Conservation (phyloP, 92 coral and sea anemone species). For the Chrysogorgia sp. region DNA sequence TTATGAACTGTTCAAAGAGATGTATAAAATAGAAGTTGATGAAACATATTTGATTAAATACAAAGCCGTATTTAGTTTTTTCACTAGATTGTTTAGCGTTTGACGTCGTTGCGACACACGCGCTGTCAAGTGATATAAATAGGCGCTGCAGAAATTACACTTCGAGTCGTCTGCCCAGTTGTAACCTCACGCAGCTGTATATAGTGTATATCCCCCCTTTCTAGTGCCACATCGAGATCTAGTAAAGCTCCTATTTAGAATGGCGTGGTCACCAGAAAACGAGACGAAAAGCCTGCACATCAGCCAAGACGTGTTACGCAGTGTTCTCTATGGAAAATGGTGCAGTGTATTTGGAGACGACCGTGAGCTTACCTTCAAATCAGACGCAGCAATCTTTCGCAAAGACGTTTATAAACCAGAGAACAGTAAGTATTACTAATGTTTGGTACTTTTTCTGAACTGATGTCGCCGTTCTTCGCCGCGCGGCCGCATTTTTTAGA, state of each 20-base stretch:
- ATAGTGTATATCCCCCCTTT: too few relatives aligned
- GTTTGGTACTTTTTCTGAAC: not conserved
- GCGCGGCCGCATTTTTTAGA: too few relatives aligned
- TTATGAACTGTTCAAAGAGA: constrained; percentile 33
- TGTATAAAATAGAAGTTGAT: constrained; percentile 61
- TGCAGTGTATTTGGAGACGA: constrained; percentile 98
- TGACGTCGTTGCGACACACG: constrained; percentile 90
- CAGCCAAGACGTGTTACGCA: constrained; percentile 92
- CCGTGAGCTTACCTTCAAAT: constrained; percentile 91
- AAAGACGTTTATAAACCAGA: constrained; percentile 93
- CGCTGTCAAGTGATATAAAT: constrained; percentile 61
- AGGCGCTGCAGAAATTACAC: not conserved
- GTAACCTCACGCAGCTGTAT: too few relatives aligned
- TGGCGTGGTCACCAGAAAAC: constrained; percentile 33
- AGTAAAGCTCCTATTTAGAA: not conserved
- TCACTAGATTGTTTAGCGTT: constrained; percentile 89
- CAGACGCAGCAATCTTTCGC: constrained; percentile 69
- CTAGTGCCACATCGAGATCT: not conserved
- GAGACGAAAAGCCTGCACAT: constrained; percentile 76
- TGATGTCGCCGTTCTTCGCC: too few relatives aligned
- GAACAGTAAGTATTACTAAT: constrained; percentile 69
- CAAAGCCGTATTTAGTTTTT: constrained; percentile 99
- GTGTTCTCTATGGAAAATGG: constrained; percentile 99
- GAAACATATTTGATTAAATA: constrained; percentile 99
- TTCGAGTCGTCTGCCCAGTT: not conserved